Evolutionary conservation across 2,888 invertebrate genomes (phyloP).

Genomic region (Mesodorylaimus sp.): DNA sequence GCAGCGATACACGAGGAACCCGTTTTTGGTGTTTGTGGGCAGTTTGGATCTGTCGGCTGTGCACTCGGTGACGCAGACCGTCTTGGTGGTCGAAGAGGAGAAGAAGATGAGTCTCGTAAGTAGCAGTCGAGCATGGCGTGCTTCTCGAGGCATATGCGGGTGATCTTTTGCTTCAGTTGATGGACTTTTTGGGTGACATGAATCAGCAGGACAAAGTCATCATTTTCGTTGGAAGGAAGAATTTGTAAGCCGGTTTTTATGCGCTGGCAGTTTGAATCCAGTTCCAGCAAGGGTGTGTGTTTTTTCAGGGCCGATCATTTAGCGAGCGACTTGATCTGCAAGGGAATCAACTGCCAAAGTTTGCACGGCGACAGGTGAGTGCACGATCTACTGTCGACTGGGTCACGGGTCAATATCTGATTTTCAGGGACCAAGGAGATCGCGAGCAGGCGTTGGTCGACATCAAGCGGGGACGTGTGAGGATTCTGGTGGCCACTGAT

Average conservation of each 20-base stretch:
- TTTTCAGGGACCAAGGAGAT: slow-evolving; percentile 47
- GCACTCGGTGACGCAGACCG: slow-evolving; percentile 61
- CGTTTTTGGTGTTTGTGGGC: slow-evolving; percentile 73
- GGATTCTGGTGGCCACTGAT: slow-evolving; percentile 77
- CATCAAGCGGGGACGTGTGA: slow-evolving; percentile 55
- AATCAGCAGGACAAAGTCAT: slow-evolving; percentile 59
- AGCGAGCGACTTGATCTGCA: slow-evolving; percentile 54
- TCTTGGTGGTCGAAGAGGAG: slow-evolving; percentile 52
- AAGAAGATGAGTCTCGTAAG: slow-evolving; percentile 48
- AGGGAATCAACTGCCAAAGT: slow-evolving; percentile 51
- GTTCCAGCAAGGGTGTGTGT: neutral
- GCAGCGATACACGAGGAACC: slow-evolving; percentile 65
- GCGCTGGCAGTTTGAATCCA: neutral
- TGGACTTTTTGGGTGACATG: slow-evolving; percentile 53
- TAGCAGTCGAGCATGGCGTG: neutral
- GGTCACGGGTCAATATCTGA: neutral
- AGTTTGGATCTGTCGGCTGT: slow-evolving; percentile 65
- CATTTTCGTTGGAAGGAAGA: slow-evolving; percentile 72
- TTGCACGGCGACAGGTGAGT: slow-evolving; percentile 58
- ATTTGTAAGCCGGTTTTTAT: slow-evolving; percentile 34
- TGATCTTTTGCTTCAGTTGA: slow-evolving; percentile 36
- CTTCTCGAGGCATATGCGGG: neutral
- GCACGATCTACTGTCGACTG: neutral
- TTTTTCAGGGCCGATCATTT: slow-evolving; percentile 51
- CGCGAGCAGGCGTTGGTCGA: slow-evolving; percentile 54